Percentiles rank a stretch among this genome's conserved stretches.
These are phyloP conservation scores for Lysandra coridon DNA, from an alignment of 2,888 invertebrate species.

Conservation along the genomic window DNA sequence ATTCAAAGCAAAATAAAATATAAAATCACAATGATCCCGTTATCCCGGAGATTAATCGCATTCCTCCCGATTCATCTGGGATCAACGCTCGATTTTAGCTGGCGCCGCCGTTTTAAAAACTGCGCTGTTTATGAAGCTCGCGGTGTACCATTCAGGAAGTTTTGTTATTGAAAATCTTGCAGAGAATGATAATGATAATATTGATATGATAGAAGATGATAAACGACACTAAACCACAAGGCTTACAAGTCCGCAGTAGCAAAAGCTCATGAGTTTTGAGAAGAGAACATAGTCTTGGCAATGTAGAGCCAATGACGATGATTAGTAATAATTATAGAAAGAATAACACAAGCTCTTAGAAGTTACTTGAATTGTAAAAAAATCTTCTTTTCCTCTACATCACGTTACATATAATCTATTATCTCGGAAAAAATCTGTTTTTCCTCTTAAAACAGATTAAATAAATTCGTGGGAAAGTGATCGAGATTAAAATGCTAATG, in stretches of 20 bases:
- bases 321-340: too few relatives aligned
- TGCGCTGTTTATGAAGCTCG: not conserved
- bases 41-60: conserved; percentile 9
- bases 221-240: too few relatives aligned
- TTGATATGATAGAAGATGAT: too few relatives aligned
- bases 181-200: too few relatives aligned
- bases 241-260: too few relatives aligned
- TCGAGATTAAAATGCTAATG: not conserved
- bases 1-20: not conserved
- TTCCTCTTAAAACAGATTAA: not conserved
- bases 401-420: not conserved
- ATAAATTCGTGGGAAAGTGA: not conserved
- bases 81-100: conserved; percentile 33
- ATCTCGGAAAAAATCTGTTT: not conserved
- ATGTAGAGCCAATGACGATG: too few relatives aligned
- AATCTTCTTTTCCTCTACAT: not conserved
- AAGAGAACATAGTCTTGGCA: too few relatives aligned
- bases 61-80: conserved; percentile 34
- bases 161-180: too few relatives aligned
- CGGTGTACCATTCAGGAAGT: too few relatives aligned
- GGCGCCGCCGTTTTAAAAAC: conserved; percentile 29
- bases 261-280: too few relatives aligned
- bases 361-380: not conserved
- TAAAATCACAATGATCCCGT: not conserved
- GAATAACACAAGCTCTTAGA: too few relatives aligned